Conservation (phyloP, 1,140 invertebrate genomes). For the Paraescarpia echinospica region DNA sequence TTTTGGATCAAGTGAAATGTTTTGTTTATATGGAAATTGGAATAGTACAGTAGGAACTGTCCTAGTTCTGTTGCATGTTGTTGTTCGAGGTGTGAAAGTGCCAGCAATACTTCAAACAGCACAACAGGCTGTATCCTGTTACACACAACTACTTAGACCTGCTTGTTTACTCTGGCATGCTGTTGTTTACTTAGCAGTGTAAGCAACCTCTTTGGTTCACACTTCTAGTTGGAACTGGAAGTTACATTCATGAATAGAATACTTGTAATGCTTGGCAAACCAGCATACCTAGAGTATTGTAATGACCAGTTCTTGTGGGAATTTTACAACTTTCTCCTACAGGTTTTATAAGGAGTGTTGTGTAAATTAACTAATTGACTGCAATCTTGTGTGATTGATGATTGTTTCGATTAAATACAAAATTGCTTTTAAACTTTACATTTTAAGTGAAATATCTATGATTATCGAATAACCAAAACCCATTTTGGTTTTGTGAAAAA, state of each 20-base stretch:
- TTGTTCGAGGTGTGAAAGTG: neutral
- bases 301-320: no score
- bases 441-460: no score
- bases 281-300: no score
- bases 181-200: neutral
- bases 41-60: neutral
- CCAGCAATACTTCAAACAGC: neutral
- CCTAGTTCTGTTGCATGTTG: neutral
- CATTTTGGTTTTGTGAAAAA: no score
- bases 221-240: neutral
- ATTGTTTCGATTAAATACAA: no score
- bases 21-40: neutral
- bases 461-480: no score
- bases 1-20: neutral
- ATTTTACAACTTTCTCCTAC: no score
- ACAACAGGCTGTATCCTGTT: neutral
- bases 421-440: no score
- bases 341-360: no score
- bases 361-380: no score
- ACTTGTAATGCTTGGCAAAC: no score
- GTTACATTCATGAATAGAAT: neutral
- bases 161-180: neutral
- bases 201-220: neutral
- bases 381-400: no score
- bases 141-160: neutral